These are phyloP conservation scores for Brachylomia viminalis DNA, from an alignment of 2,888 invertebrate genomes.

Conservation along the genomic window DNA sequence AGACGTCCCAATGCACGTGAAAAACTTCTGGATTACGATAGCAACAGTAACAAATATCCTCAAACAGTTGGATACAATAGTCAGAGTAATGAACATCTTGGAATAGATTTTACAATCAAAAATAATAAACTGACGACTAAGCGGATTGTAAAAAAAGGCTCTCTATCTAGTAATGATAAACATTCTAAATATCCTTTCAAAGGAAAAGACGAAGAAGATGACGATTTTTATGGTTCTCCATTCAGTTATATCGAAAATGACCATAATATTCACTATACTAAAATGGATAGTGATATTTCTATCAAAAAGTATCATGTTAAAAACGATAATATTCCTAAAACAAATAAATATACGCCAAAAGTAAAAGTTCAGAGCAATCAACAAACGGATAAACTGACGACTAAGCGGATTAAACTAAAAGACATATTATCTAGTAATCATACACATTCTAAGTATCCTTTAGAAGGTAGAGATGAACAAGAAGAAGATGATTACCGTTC, in stretches of 20 bases:
- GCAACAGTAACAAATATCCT: background rate
- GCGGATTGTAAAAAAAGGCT: background rate
- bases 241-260: background rate
- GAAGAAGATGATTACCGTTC: background rate
- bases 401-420: background rate
- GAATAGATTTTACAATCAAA: background rate
- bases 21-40: background rate
- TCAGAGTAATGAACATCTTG: background rate
- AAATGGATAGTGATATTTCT: background rate
- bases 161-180: background rate
- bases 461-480: background rate
- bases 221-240: background rate
- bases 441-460: background rate
- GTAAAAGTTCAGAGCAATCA: background rate
- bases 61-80: background rate
- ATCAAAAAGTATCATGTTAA: background rate
- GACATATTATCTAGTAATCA: background rate
- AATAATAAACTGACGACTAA: conserved; percentile 9
- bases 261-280: background rate
- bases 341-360: background rate
- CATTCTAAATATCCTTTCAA: background rate
- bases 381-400: background rate
- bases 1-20: background rate
- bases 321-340: background rate
- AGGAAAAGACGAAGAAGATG: background rate